phyloP scores from a whole-genome alignment of 2,113 vertebrate species.

The Chitala chitala region DNA sequence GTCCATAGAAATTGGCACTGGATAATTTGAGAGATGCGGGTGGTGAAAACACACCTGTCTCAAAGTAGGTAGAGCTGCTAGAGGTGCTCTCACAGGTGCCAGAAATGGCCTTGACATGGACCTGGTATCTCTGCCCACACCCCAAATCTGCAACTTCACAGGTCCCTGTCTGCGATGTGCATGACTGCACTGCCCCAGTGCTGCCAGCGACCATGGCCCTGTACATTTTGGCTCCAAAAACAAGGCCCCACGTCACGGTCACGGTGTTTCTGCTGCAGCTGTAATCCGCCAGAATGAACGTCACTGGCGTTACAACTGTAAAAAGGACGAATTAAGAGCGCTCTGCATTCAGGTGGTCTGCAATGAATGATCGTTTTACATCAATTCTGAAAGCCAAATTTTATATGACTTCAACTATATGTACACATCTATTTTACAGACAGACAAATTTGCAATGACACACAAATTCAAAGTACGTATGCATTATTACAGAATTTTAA shows the following conservation, averaged over 20 bases:
- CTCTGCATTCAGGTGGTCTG: not conserved
- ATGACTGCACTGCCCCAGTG: slow-evolving; percentile 43
- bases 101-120: slow-evolving; percentile 43
- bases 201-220: slow-evolving; percentile 46
- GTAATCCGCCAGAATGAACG: slow-evolving; percentile 43
- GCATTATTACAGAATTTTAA: not conserved
- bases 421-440: no score
- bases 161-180: slow-evolving; percentile 42
- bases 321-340: not conserved
- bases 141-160: slow-evolving; percentile 48
- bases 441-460: no score
- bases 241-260: slow-evolving; percentile 48
- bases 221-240: slow-evolving; percentile 50
- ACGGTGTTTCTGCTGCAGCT: slow-evolving; percentile 43
- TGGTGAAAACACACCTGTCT: slow-evolving; percentile 49
- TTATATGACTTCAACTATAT: no score
- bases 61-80: slow-evolving; percentile 34
- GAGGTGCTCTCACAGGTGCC: slow-evolving; percentile 48
- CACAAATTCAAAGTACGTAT: not conserved
- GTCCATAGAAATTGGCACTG: slow-evolving; percentile 28
- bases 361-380: no score
- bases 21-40: not conserved
- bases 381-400: no score
- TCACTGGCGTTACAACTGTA: slow-evolving; percentile 49
- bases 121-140: slow-evolving; percentile 54